Evolutionary conservation across 2,797 vertebrate genomes (phyloP), one percentile per base, ranked within the genome.

Genomic region (Fistularia commersonii): DNA sequence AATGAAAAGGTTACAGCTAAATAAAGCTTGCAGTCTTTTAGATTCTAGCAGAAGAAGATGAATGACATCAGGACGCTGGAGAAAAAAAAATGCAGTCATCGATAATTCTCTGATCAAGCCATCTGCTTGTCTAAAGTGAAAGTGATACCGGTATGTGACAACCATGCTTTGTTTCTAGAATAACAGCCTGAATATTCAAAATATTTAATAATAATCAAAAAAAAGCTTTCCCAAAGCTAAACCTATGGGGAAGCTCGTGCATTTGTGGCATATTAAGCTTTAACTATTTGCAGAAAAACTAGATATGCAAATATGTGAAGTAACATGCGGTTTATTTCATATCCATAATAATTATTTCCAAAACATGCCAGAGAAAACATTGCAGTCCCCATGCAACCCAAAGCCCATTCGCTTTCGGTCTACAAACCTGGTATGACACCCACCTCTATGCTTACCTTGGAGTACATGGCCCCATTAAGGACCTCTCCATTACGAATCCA

Each of bases 401-500:
- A 15, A 23, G 15, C 3, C 14, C 11, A 10, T 51, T 54, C 59
- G 55, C 51, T 13, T 43, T 13, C 5, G 8, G 39, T 61, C 33
- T 60, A 48, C 45, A 66, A 62, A 71, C 45, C 45, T 63, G 66
- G 42, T 46, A 50, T 63, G 81, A 84, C 78, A 87, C 84, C 83
- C 80, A 85, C 77, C 77, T 82, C 78, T 44, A 54, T 41, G 74
- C 92, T 91, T 90, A 99, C 97, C 94, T 98, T 99, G 79, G 94
- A 95, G 85, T 97, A 97, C 78, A 94, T 97, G 77, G 96, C 96
- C 67, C 95, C 95, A 0, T 96, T 97, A 52, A 99, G 91, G 72
- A 98, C 95, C 68, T 97, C 94, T 71, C 94, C 93, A 8, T 92
- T 94, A 45, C 94, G 68, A 70, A 98, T 90, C 97, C 97, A 99